Percentiles rank a stretch among this genome's conserved stretches.
These are phyloP conservation scores for Agelas oroides DNA, from an alignment of 37 sponge, comb jelly and placozoan genomes.

Conservation along the genomic window DNA sequence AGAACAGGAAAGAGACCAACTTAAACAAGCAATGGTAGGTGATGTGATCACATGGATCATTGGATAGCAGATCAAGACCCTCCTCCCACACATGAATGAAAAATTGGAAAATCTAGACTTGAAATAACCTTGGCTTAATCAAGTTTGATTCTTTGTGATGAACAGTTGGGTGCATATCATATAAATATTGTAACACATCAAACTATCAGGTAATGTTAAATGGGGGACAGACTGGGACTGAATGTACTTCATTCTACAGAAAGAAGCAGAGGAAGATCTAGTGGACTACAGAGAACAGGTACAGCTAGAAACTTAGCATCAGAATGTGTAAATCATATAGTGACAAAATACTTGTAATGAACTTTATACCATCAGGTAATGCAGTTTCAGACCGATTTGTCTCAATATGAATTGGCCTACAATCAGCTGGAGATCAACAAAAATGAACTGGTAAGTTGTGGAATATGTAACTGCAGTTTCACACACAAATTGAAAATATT, in stretches of 20 bases:
- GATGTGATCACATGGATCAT: background rate
- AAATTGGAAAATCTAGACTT: too few relatives aligned
- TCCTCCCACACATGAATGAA: too few relatives aligned
- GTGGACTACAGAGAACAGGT: conserved; percentile 39
- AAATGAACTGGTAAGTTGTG: conserved; percentile 48
- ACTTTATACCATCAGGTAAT: conserved; percentile 56
- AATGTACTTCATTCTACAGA: background rate
- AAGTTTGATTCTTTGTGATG: too few relatives aligned
- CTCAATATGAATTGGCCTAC: conserved; percentile 70
- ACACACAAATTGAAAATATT: too few relatives aligned
- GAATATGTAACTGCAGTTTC: background rate
- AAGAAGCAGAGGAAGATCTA: conserved; percentile 13
- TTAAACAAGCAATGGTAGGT: conserved; percentile 50
- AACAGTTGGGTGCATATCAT: too few relatives aligned
- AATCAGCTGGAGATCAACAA: conserved; percentile 54
- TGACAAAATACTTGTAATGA: too few relatives aligned
- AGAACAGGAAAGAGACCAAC: conserved; percentile 48
- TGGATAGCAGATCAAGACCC: too few relatives aligned
- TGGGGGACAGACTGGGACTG: too few relatives aligned
- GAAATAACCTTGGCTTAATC: too few relatives aligned
- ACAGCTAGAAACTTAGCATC: too few relatives aligned
- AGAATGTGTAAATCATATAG: too few relatives aligned
- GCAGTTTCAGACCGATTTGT: conserved; percentile 54
- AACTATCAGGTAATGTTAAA: background rate
- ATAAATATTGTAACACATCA: background rate